These are phyloP conservation scores for Epizoanthus ramosus DNA, from an alignment of 92 coral and sea anemone species.

Conservation along the genomic window DNA sequence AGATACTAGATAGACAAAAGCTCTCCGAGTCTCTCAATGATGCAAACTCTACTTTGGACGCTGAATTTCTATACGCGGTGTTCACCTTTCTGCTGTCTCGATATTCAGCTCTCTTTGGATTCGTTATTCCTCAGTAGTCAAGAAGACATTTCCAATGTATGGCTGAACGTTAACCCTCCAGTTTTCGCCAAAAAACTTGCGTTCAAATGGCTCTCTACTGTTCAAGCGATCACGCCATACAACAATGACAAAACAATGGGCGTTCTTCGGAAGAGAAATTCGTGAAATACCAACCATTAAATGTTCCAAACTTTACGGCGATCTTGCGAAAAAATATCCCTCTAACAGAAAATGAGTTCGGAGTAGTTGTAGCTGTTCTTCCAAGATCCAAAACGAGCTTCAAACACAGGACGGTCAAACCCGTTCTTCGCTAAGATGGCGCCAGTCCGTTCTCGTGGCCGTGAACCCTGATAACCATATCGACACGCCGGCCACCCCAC, in stretches of 20 bases:
- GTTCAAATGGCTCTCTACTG: conserved; percentile 44
- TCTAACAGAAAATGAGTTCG: conserved; percentile 47
- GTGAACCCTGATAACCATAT: conserved; percentile 29
- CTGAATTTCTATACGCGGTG: background rate
- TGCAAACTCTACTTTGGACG: background rate
- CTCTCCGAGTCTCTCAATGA: conserved; percentile 14
- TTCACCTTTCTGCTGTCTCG: background rate
- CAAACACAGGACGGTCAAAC: conserved; percentile 51
- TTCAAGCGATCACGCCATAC: conserved; percentile 48
- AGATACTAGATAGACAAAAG: conserved; percentile 21
- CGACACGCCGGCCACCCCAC: conserved; percentile 39
- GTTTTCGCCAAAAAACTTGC: conserved; percentile 23
- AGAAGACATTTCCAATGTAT: background rate
- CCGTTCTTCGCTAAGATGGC: conserved; percentile 91
- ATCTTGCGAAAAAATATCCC: conserved; percentile 56
- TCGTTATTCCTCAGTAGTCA: conserved; percentile 8
- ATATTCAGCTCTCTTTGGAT: conserved; percentile 4
- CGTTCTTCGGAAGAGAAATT: conserved; percentile 76
- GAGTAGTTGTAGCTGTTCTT: conserved; percentile 25
- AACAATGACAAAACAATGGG: conserved; percentile 78
- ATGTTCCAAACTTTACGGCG: conserved; percentile 31
- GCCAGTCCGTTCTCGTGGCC: conserved; percentile 98
- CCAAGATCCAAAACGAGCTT: conserved; percentile 61
- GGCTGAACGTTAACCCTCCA: conserved; percentile 1
- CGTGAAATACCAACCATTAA: conserved; percentile 50